phyloP scores from a whole-genome alignment of 2,888 invertebrate species.

The Shargacucullia verbasci region DNA sequence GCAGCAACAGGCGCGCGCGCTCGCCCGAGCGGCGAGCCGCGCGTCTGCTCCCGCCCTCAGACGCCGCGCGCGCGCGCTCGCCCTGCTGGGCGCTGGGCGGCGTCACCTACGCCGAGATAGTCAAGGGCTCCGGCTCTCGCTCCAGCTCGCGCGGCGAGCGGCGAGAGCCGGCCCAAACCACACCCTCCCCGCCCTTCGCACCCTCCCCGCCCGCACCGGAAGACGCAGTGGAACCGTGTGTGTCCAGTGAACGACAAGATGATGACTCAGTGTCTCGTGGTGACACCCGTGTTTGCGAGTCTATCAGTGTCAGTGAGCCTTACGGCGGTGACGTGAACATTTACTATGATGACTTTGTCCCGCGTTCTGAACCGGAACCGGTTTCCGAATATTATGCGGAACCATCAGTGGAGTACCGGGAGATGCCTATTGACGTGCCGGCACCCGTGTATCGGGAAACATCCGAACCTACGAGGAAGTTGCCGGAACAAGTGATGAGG shows the following conservation, averaged over 20 bases:
- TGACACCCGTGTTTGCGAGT: constrained; percentile 72
- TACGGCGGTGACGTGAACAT: constrained; percentile 67
- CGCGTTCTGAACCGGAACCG: constrained; percentile 36
- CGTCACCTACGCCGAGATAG: constrained; percentile 94
- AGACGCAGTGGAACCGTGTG: constrained; percentile 64
- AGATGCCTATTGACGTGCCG: constrained; percentile 53
- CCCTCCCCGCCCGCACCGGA: constrained; percentile 42
- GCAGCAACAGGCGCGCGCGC: constrained; percentile 69
- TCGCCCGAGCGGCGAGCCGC: constrained; percentile 79
- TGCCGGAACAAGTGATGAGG: constrained; percentile 25
- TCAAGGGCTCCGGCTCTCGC: constrained; percentile 89
- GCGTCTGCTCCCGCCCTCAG: constrained; percentile 42
- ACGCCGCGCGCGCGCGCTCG: constrained; percentile 49
- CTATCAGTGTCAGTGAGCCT: constrained; percentile 79
- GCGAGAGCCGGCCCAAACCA: constrained; percentile 58
- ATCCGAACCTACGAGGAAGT: constrained; percentile 19
- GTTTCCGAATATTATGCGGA: constrained; percentile 54
- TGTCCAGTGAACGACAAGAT: constrained; percentile 64
- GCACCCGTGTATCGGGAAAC: constrained; percentile 29
- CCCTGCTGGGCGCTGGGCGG: constrained; percentile 93
- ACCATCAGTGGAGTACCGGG: constrained; percentile 56
- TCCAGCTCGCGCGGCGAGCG: constrained; percentile 73
- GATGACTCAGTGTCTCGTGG: constrained; percentile 56
- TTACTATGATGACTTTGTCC: constrained; percentile 58
- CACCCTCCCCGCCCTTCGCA: constrained; percentile 27